These are phyloP conservation scores for Flexamia atlantica DNA, from an alignment of 2,888 invertebrate genomes.

Conservation along the genomic window DNA sequence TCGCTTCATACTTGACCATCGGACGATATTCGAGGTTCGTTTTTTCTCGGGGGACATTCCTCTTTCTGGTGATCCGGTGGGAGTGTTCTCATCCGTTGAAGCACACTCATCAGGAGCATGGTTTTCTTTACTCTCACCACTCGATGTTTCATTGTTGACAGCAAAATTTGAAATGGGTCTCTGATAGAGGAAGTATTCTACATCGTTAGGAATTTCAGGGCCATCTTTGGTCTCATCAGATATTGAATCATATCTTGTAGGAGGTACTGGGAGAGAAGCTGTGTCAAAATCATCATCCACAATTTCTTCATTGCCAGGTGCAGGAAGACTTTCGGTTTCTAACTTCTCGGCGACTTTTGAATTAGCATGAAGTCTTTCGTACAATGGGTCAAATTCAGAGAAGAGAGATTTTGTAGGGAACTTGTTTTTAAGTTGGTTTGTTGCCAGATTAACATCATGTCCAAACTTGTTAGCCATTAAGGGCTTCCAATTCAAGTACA, in stretches of 20 bases:
- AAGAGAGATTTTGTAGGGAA: constrained; percentile 76
- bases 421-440: constrained; percentile 72
- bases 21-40: constrained; percentile 66
- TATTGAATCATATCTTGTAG: constrained; percentile 69
- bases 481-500: constrained; percentile 67
- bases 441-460: constrained; percentile 72
- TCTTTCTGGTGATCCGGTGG: constrained; percentile 71
- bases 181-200: constrained; percentile 68
- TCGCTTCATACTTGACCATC: constrained; percentile 71
- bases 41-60: constrained; percentile 68
- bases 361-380: constrained; percentile 64
- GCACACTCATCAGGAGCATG: constrained; percentile 65
- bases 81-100: constrained; percentile 73
- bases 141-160: constrained; percentile 46
- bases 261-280: constrained; percentile 67
- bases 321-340: constrained; percentile 52
- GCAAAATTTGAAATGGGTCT: constrained; percentile 57
- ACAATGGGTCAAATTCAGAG: constrained; percentile 84
- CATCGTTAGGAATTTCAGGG: constrained; percentile 63
- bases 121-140: constrained; percentile 42
- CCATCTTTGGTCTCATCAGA: constrained; percentile 50
- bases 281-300: constrained; percentile 56
- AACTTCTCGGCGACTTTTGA: constrained; percentile 44
- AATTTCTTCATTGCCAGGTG: constrained; percentile 42
- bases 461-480: constrained; percentile 48